These are phyloP conservation scores for Mormyrus lacerda DNA, from an alignment of 2,113 vertebrate genomes.

Conservation along the genomic window DNA sequence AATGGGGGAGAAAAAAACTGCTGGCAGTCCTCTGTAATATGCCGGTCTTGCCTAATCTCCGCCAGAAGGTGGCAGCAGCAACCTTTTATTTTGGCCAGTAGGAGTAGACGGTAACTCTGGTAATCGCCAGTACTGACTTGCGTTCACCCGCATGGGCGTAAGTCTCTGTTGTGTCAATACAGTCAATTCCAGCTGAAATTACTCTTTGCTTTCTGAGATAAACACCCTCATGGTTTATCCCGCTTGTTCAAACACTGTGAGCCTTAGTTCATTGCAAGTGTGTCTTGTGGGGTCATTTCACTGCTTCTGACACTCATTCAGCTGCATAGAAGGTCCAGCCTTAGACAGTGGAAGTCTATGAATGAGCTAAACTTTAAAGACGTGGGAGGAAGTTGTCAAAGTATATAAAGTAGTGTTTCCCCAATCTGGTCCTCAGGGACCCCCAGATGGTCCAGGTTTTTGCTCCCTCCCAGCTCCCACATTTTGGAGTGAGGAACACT, in stretches of 20 bases:
- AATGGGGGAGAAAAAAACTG: background rate
- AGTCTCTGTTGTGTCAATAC: background rate
- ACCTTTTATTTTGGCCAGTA: background rate
- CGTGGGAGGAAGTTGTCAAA: background rate
- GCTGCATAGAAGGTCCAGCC: background rate
- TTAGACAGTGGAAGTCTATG: background rate
- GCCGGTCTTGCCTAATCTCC: background rate
- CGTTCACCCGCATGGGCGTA: background rate
- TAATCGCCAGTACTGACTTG: background rate
- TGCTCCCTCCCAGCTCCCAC: background rate
- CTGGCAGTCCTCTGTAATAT: background rate
- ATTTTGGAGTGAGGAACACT: too few species aligned
- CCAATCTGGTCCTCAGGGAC: background rate
- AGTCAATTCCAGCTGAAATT: background rate
- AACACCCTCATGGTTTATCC: background rate
- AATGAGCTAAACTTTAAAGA: background rate
- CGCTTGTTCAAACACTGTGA: background rate
- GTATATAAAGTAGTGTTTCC: background rate
- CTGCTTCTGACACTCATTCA: background rate
- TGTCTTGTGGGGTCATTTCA: background rate
- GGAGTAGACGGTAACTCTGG: background rate
- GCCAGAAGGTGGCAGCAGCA: background rate
- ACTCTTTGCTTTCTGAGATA: background rate
- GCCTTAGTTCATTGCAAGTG: background rate
- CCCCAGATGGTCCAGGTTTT: background rate